Evolutionary conservation across 2,797 vertebrate species (phyloP).

Genomic region (Pachyuromys duprasi): DNA sequence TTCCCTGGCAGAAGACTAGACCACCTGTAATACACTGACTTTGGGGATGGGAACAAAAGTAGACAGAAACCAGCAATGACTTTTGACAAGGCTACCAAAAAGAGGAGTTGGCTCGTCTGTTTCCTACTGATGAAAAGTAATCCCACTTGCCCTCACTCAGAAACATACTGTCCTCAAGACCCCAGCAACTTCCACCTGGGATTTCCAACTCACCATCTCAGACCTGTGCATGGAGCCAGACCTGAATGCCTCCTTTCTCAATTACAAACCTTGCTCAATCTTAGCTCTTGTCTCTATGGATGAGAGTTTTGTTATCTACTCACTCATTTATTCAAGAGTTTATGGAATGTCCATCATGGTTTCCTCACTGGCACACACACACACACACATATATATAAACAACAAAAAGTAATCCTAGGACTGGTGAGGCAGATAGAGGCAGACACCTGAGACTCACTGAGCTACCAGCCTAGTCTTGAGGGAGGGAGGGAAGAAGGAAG

Average conservation of each 20-base stretch:
- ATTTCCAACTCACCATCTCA: not conserved
- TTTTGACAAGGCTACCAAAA: not conserved
- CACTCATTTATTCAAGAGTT: not conserved
- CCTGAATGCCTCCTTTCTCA: not conserved
- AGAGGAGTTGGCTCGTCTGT: not conserved
- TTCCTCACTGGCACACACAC: not conserved
- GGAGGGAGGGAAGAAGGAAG: too few relatives aligned
- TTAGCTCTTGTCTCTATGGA: not conserved
- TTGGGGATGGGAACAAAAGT: not conserved
- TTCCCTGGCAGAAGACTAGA: slow-evolving; percentile 59
- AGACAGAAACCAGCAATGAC: not conserved
- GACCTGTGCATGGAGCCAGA: not conserved
- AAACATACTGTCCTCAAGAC: not conserved
- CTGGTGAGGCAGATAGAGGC: not conserved
- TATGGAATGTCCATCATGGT: not conserved
- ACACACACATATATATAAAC: too few relatives aligned
- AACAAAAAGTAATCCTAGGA: not conserved
- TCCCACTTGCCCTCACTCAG: not conserved
- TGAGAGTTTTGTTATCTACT: not conserved
- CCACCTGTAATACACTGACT: not conserved
- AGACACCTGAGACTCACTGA: not conserved
- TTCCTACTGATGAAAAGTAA: not conserved
- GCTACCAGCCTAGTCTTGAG: not conserved
- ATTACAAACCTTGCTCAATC: not conserved
- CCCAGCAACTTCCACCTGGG: not conserved